Evolutionary conservation across 35 echinoderm and acorn worm species (phyloP).

Genomic region (Stichopus chloronotus): DNA sequence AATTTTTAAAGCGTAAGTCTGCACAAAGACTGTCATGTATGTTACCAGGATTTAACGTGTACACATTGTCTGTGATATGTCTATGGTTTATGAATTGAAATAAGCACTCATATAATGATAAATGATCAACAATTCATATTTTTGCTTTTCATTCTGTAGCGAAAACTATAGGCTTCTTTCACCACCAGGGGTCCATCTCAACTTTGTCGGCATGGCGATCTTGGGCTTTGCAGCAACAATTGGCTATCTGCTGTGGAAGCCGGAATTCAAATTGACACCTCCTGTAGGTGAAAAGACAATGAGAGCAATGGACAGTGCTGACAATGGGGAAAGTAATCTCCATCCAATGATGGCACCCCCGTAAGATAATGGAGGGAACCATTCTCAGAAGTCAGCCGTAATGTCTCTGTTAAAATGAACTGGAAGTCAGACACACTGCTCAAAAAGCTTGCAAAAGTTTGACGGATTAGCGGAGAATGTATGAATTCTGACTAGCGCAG

Average conservation of each 20-base stretch:
- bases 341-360: neutral
- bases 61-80: neutral
- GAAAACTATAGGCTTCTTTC: conserved; percentile 15
- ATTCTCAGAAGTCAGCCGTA: neutral
- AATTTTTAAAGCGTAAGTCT: conserved; percentile 42
- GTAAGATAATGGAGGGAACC: too few relatives aligned
- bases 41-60: neutral
- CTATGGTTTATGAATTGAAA: neutral
- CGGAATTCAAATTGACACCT: conserved; percentile 55
- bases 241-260: conserved; percentile 32
- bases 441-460: neutral
- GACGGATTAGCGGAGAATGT: neutral
- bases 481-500: neutral
- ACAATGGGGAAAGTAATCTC: neutral
- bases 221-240: conserved; percentile 29
- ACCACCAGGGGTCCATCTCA: conserved; percentile 35
- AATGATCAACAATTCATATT: too few relatives aligned
- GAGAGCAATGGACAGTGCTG: neutral
- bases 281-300: neutral
- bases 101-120: neutral
- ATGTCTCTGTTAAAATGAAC: neutral
- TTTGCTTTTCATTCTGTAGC: neutral
- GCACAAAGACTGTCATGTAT: neutral
- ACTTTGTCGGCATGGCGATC: conserved; percentile 1
- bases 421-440: neutral